These are phyloP conservation scores for Coracias cyanogaster DNA, from an alignment of 2,797 vertebrate species.

Conservation along the genomic window DNA sequence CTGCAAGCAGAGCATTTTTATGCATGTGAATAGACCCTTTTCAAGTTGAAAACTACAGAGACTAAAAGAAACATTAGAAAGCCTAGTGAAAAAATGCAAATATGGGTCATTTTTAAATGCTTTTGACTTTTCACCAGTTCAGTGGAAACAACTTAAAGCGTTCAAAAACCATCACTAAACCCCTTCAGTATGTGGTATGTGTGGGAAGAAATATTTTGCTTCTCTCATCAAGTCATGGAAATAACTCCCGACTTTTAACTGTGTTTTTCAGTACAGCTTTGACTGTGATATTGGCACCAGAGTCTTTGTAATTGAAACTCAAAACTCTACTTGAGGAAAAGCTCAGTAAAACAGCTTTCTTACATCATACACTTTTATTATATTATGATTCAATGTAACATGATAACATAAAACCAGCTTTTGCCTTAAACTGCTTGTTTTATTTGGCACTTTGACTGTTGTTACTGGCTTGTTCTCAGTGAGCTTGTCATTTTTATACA, in stretches of 20 bases:
- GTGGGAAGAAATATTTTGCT: conserved; percentile 63
- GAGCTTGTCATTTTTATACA: conserved; percentile 56
- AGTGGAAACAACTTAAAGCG: neutral
- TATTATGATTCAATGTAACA: conserved; percentile 73
- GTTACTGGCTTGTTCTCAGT: conserved; percentile 50
- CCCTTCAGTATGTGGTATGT: conserved; percentile 24
- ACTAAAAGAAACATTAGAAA: neutral
- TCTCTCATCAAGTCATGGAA: conserved; percentile 32
- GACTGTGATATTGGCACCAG: neutral
- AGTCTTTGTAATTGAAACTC: conserved; percentile 49
- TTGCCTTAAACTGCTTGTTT: conserved; percentile 65
- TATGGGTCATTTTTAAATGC: conserved; percentile 12
- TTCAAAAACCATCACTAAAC: conserved; percentile 1
- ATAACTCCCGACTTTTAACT: neutral
- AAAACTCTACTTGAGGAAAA: conserved; percentile 16
- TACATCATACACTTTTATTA: conserved; percentile 34
- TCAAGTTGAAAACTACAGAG: neutral
- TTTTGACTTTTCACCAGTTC: conserved; percentile 16
- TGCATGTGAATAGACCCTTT: neutral
- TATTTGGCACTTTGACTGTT: conserved; percentile 63
- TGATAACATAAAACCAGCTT: conserved; percentile 54
- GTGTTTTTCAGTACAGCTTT: conserved; percentile 3
- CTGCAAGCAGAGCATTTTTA: neutral
- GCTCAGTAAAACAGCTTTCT: conserved; percentile 32
- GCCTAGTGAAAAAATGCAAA: neutral